Evolutionary conservation across 2,797 vertebrate genomes (phyloP).

Genomic region (Acipenser oxyrinchus): DNA sequence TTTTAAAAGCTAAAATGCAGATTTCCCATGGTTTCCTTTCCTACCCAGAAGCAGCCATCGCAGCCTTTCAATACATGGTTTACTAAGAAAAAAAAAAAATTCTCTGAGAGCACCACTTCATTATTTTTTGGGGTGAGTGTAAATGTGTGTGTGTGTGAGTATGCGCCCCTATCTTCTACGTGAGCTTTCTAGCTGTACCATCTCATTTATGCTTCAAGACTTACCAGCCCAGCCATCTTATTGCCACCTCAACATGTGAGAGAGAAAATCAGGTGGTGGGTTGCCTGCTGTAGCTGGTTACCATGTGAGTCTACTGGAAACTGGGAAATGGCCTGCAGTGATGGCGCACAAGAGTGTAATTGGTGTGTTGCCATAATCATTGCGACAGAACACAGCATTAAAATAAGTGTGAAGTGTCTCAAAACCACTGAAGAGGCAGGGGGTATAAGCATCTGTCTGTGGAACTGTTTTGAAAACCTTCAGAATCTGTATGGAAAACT

Average conservation of each 20-base stretch:
- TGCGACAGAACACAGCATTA: neutral
- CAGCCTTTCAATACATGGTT: neutral
- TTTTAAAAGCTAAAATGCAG: no score
- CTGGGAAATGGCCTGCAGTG: neutral
- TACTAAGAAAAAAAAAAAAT: neutral
- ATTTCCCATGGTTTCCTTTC: no score
- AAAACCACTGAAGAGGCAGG: neutral
- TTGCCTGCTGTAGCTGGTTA: neutral
- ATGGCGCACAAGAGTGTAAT: neutral
- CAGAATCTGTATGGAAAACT: neutral
- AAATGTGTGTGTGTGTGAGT: constrained; percentile 9
- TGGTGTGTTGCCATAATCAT: neutral
- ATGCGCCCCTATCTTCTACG: neutral
- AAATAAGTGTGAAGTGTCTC: neutral
- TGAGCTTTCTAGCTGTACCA: neutral
- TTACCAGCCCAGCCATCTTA: neutral
- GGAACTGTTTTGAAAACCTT: no score
- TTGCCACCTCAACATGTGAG: no score
- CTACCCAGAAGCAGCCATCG: no score
- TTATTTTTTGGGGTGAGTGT: constrained; percentile 15
- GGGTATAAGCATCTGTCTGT: neutral
- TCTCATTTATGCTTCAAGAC: neutral
- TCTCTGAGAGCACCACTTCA: neutral
- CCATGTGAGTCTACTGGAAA: neutral
- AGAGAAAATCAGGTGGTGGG: neutral